phyloP scores from a whole-genome alignment of 30 jellyfish, hydroid and myxozoan genomes.

The Hydractinia symbiolongicarpus region DNA sequence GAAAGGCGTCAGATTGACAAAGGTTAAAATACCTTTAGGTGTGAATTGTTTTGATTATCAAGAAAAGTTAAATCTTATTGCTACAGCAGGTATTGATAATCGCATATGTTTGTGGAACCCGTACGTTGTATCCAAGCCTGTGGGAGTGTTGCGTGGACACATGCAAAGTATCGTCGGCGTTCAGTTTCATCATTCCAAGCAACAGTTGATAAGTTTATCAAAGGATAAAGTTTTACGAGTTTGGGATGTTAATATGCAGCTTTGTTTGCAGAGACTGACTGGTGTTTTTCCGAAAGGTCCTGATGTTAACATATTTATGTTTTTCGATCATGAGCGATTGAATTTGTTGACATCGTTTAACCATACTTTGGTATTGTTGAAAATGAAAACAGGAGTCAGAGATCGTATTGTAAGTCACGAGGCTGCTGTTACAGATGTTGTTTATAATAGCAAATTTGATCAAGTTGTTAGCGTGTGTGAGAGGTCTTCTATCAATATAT shows the following conservation, averaged over 20 bases:
- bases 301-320: conserved; percentile 66
- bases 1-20: conserved; percentile 46
- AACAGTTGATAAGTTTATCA: conserved; percentile 77
- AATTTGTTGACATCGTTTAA: conserved; percentile 58
- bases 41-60: conserved; percentile 82
- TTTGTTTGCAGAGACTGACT: conserved; percentile 81
- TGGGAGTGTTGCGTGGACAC: conserved; percentile 89
- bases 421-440: conserved; percentile 64
- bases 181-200: conserved; percentile 46
- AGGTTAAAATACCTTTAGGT: conserved; percentile 70
- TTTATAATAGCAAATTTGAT: conserved; percentile 45
- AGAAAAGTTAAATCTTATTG: conserved; percentile 64
- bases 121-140: conserved; percentile 79
- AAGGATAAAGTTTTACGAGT: conserved; percentile 79
- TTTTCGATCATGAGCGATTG: conserved; percentile 56
- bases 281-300: conserved; percentile 62
- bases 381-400: conserved; percentile 64
- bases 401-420: conserved; percentile 68
- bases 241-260: conserved; percentile 95
- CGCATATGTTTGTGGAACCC: conserved; percentile 96
- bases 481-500: conserved; percentile 73
- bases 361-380: conserved; percentile 47
- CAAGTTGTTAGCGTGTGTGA: conserved; percentile 85
- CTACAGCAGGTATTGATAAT: conserved; percentile 92
- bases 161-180: conserved; percentile 79